Conservation (phyloP, 53 echinoderm and acorn worm genomes). For the Echinometra lucunter region DNA sequence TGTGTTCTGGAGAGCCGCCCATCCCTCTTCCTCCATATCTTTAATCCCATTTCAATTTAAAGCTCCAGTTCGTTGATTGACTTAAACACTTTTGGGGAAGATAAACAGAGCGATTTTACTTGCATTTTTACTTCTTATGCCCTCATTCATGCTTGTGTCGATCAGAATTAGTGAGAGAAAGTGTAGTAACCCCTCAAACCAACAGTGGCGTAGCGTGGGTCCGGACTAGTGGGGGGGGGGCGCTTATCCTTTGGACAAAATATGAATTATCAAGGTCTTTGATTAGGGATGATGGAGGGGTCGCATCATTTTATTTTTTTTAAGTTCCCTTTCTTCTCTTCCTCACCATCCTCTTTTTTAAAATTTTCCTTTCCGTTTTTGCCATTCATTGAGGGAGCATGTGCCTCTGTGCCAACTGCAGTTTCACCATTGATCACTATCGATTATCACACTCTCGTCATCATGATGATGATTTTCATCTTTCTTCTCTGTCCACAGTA, state of each 20-base stretch:
- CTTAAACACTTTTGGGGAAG: conserved; percentile 26
- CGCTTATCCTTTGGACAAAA: too few relatives aligned
- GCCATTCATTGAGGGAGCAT: too few relatives aligned
- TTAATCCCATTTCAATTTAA: conserved; percentile 49
- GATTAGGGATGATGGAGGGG: too few relatives aligned
- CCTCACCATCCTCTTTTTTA: too few relatives aligned
- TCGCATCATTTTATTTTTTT: too few relatives aligned
- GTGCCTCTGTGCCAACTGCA: too few relatives aligned
- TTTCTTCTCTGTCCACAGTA: neutral
- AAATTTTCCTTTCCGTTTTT: too few relatives aligned
- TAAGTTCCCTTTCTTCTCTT: too few relatives aligned
- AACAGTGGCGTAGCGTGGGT: too few relatives aligned
- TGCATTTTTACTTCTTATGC: neutral
- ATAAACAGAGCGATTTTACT: conserved; percentile 30
- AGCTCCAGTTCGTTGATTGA: conserved; percentile 56
- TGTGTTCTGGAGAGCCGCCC: neutral
- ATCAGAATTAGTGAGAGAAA: conserved; percentile 27
- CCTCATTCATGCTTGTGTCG: neutral
- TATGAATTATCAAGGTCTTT: too few relatives aligned
- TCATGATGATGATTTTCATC: neutral
- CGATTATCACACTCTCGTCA: neutral
- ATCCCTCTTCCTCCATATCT: neutral
- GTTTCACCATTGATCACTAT: too few relatives aligned
- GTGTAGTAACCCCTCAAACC: conserved; percentile 37
- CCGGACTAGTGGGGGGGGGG: too few relatives aligned